Evolutionary conservation across 2,888 invertebrate genomes (phyloP).

Genomic region (Amiota mariae): DNA sequence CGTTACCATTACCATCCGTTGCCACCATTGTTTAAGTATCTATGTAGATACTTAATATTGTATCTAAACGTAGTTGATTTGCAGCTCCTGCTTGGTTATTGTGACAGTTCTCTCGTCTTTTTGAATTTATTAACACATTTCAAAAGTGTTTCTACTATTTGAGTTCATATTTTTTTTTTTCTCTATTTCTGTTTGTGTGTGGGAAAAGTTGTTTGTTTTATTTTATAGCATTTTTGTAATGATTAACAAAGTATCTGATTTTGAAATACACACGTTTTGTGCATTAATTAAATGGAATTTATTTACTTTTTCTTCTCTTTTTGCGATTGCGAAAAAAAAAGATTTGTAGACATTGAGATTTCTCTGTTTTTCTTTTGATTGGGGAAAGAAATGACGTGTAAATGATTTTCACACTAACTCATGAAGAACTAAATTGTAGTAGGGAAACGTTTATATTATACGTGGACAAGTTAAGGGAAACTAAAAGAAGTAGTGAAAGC

Average conservation of each 20-base stretch:
- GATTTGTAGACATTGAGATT: no score
- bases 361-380: no score
- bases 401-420: no score
- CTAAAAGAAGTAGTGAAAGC: no score
- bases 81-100: slow-evolving; percentile 3
- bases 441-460: no score
- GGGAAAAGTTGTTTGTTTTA: slow-evolving; percentile 12
- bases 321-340: no score
- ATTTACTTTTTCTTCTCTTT: not conserved
- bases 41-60: not conserved
- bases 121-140: slow-evolving; percentile 11
- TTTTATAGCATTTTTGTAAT: not conserved
- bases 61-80: slow-evolving; percentile 8
- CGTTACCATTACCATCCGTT: no score
- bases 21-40: no score
- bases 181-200: not conserved
- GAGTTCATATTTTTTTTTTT: not conserved
- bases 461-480: no score
- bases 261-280: slow-evolving; percentile 1
- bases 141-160: not conserved
- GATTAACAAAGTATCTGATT: slow-evolving; percentile 2
- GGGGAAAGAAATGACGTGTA: no score
- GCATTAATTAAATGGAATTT: slow-evolving; percentile 13
- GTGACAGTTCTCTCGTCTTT: not conserved
- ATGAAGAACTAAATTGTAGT: no score